A percentile compares a stretch with the other conserved stretches of the same genome.
Conservation (phyloP, 2,888 invertebrate species). For the Nipponacmea schrenckii region DNA sequence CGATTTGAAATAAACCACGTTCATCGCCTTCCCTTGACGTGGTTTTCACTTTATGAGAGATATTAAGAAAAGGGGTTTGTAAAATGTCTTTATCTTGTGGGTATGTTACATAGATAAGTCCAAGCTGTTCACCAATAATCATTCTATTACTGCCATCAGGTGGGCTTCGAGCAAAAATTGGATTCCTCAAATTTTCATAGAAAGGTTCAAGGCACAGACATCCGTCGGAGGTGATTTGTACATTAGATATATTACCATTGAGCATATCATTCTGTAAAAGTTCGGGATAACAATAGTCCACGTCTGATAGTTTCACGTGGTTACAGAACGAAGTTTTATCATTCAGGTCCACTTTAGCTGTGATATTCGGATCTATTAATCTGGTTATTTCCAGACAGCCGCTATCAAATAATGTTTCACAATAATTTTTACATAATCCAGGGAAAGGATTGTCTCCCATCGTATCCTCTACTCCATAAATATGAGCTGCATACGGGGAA, state of each 20-base stretch:
- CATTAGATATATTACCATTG: constrained; percentile 39
- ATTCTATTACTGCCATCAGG: constrained; percentile 57
- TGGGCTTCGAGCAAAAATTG: constrained; percentile 50
- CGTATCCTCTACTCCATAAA: constrained; percentile 56
- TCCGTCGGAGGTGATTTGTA: constrained; percentile 41
- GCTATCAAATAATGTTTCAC: constrained; percentile 42
- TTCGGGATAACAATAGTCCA: constrained; percentile 61
- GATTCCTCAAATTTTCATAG: constrained; percentile 41
- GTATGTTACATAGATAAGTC: constrained; percentile 50
- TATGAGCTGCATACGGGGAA: constrained; percentile 63
- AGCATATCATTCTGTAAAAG: constrained; percentile 46
- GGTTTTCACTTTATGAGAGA: constrained; percentile 37
- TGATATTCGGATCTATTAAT: constrained; percentile 35
- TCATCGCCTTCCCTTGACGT: constrained; percentile 47
- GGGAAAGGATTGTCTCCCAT: constrained; percentile 48
- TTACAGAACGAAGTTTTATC: constrained; percentile 45
- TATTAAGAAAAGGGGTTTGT: constrained; percentile 49
- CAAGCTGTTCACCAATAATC: constrained; percentile 61
- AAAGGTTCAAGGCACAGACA: constrained; percentile 60
- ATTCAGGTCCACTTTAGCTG: neutral
- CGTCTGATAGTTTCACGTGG: constrained; percentile 39
- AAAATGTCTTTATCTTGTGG: constrained; percentile 39
- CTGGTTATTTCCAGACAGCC: constrained; percentile 44
- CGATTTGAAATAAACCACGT: constrained; percentile 56
- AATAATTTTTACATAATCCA: constrained; percentile 54